These are phyloP conservation scores for Hyperopisus bebe DNA, from an alignment of 2,113 vertebrate genomes.

Conservation along the genomic window DNA sequence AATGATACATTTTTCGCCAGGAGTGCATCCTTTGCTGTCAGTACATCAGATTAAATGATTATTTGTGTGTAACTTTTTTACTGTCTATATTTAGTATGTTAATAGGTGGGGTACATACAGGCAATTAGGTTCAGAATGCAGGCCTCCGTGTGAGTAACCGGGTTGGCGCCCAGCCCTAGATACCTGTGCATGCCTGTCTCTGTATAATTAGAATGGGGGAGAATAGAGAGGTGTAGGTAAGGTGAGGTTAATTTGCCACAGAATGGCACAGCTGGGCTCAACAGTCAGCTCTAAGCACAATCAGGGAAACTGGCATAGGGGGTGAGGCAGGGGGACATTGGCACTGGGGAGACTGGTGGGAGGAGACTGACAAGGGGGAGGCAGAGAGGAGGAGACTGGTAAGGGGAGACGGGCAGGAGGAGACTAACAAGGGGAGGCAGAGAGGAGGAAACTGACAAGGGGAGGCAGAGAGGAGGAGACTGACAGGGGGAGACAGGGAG, in stretches of 20 bases:
- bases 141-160: not conserved
- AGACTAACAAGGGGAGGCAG: not conserved
- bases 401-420: not conserved
- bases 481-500: not conserved
- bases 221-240: slow-evolving; percentile 32
- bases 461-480: not conserved
- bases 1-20: not conserved
- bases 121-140: not conserved
- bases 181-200: not conserved
- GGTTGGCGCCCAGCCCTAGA: slow-evolving; percentile 3
- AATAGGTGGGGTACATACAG: not conserved
- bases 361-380: not conserved
- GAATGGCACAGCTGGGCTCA: not conserved
- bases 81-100: not conserved
- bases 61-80: not conserved
- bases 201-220: slow-evolving; percentile 29
- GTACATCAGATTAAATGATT: not conserved
- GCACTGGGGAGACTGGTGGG: not conserved
- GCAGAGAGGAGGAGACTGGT: not conserved
- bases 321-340: slow-evolving; percentile 9
- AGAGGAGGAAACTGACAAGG: not conserved
- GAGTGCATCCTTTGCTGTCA: not conserved
- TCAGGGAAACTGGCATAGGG: not conserved
- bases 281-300: not conserved
- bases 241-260: slow-evolving; percentile 33